Percentiles rank a stretch among this genome's conserved stretches.
Conservation (phyloP, 2,113 vertebrate genomes). For the Hippocampus barbouri region DNA sequence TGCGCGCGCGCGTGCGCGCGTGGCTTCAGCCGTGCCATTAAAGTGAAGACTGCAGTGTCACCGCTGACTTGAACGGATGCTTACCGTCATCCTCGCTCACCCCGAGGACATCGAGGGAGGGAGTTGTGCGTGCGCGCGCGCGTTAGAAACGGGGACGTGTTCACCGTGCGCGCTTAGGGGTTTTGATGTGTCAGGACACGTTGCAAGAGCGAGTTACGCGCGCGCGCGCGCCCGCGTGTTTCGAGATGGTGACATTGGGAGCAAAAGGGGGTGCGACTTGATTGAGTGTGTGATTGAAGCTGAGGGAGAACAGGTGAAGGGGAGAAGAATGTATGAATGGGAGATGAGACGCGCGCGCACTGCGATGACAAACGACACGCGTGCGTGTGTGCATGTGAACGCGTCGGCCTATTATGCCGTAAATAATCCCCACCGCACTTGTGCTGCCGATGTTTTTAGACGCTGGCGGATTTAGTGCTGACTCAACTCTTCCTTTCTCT, state of each 20-base stretch:
- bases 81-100: constrained; percentile 15
- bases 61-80: constrained; percentile 70
- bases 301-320: constrained; percentile 30
- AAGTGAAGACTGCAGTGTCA: constrained; percentile 76
- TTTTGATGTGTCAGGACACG: no score
- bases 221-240: constrained; percentile 1
- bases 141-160: background rate
- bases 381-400: no score
- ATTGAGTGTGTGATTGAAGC: constrained; percentile 19
- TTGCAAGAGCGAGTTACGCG: constrained; percentile 4
- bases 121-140: constrained; percentile 3
- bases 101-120: constrained; percentile 14
- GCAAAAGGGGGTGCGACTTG: constrained; percentile 13
- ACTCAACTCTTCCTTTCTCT: background rate
- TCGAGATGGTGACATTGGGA: constrained; percentile 6
- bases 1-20: background rate
- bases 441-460: background rate
- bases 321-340: constrained; percentile 51
- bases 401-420: background rate
- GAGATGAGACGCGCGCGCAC: constrained; percentile 25
- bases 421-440: background rate
- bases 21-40: constrained; percentile 40
- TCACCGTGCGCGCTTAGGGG: background rate
- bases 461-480: background rate
- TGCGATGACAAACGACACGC: no score